Conservation (phyloP, 1,140 invertebrate genomes). For the Euwallacea fornicatus region DNA sequence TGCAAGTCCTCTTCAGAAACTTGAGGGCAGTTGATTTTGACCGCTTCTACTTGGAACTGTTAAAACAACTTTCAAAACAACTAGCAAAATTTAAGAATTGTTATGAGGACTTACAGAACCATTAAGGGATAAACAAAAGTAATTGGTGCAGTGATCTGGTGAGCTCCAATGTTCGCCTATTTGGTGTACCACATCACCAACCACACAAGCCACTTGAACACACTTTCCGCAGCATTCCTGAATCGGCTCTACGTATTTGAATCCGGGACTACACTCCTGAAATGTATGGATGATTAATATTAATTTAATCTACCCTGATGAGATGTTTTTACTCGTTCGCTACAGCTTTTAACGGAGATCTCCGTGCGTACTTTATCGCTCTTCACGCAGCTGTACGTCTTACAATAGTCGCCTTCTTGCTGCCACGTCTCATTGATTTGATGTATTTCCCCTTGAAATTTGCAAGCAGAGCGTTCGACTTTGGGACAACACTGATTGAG, state of each 20-base stretch:
- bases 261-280: slow-evolving; percentile 49
- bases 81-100: neutral
- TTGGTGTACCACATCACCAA: slow-evolving; percentile 56
- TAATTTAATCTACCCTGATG: neutral
- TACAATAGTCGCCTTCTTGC: slow-evolving; percentile 58
- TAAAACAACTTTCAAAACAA: slow-evolving; percentile 24
- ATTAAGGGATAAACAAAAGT: slow-evolving; percentile 58
- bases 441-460: slow-evolving; percentile 54
- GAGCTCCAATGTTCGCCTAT: slow-evolving; percentile 63
- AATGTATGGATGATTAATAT: neutral
- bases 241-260: slow-evolving; percentile 51
- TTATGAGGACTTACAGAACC: slow-evolving; percentile 56
- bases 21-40: slow-evolving; percentile 41
- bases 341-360: slow-evolving; percentile 49
- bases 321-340: neutral
- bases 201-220: slow-evolving; percentile 62
- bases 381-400: slow-evolving; percentile 56
- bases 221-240: slow-evolving; percentile 68
- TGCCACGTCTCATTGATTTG: slow-evolving; percentile 62
- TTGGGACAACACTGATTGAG: slow-evolving; percentile 65
- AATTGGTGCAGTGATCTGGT: slow-evolving; percentile 62
- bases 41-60: slow-evolving; percentile 46
- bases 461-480: slow-evolving; percentile 62
- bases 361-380: slow-evolving; percentile 54
- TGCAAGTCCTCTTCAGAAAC: slow-evolving; percentile 42